A percentile compares a stretch with the other conserved stretches of the same genome.
Evolutionary conservation across 2,888 invertebrate species (phyloP).

Genomic region (Pegoplata infirma): DNA sequence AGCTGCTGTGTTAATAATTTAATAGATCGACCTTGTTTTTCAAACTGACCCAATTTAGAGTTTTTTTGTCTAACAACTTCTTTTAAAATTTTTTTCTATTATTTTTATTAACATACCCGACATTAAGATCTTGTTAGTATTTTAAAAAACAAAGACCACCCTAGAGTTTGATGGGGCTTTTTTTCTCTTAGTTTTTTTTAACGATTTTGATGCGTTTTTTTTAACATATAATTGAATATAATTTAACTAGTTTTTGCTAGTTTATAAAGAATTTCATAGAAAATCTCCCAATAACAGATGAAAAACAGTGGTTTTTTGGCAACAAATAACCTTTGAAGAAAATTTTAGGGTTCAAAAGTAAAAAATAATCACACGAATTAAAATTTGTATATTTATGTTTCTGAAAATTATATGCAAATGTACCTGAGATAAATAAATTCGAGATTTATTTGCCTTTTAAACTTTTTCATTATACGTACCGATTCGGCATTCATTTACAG

Average conservation of each 20-base stretch:
- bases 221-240: slow-evolving; percentile 56
- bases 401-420: too few species aligned
- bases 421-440: too few species aligned
- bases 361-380: too few species aligned
- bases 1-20: background rate
- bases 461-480: too few species aligned
- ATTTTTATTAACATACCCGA: slow-evolving; percentile 45
- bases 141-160: slow-evolving; percentile 51
- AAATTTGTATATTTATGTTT: too few species aligned
- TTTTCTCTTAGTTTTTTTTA: slow-evolving; percentile 21
- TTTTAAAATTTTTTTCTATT: slow-evolving; percentile 11
- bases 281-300: too few species aligned
- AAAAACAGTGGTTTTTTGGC: too few species aligned
- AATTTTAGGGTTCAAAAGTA: too few species aligned
- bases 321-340: too few species aligned
- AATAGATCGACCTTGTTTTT: slow-evolving; percentile 46
- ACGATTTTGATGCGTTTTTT: slow-evolving; percentile 8
- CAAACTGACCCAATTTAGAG: slow-evolving; percentile 46
- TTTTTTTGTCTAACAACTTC: background rate
- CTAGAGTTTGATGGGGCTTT: slow-evolving; percentile 29
- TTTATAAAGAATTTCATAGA: too few species aligned
- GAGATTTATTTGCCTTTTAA: too few species aligned
- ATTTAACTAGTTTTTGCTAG: slow-evolving; percentile 59
- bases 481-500: too few species aligned
- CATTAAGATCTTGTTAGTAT: slow-evolving; percentile 23